Base-by-base conservation (phyloP, 2,113 vertebrate genomes). In the Hystrix cristata region DNA sequence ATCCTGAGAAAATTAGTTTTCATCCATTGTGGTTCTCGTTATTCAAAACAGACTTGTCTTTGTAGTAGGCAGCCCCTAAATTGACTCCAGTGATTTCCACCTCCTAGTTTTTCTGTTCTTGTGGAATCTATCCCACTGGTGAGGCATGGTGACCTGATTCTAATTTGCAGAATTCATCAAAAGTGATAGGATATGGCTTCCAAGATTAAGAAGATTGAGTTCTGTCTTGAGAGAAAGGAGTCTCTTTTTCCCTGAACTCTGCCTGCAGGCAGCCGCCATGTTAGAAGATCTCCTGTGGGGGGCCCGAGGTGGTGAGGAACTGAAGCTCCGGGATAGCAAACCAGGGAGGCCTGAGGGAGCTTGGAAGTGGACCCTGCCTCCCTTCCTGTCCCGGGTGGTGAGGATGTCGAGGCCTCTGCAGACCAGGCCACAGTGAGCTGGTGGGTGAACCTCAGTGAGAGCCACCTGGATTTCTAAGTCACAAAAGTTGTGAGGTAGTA, bases 141-240 rank as follows among this genome's bases (percentile, higher is more conserved):
- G 13, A 31, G 31, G 27, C 21, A 9, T 7, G 51, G 62, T 7
- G 38, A 21, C 12, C 74, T 83, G 80, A 69, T 53, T 76, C 51
- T 69, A 72, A 62, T 72, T 46, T 90, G 81, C 25, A 93, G 23
- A 86, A n/a, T 48, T 19, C n/a, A 31, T 71, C 29, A 81, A 76
- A 88, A 46, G 11, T 31, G 15, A 51, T 55, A 46, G 16, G 4
- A 19, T 91, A 7, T 46, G 8, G 38, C 31, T 94, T 96, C 19
- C 48, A 82, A 46, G 51, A 64, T 12, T 23, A 43, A 51, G 81
- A 90, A 80, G 23, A 25, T 7, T 18, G 5, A 29, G 5, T 19
- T 19, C 46, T 57, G 53, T 83, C 25, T 43, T 53, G 27, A 87
- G 67, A 59, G 62, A 23, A 11, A 14, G 2, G 2, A 3, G 29